Percentiles rank a stretch among this genome's conserved stretches.
These are phyloP conservation scores for Gortyna flavago DNA, from an alignment of 2,888 invertebrate species.

Conservation along the genomic window DNA sequence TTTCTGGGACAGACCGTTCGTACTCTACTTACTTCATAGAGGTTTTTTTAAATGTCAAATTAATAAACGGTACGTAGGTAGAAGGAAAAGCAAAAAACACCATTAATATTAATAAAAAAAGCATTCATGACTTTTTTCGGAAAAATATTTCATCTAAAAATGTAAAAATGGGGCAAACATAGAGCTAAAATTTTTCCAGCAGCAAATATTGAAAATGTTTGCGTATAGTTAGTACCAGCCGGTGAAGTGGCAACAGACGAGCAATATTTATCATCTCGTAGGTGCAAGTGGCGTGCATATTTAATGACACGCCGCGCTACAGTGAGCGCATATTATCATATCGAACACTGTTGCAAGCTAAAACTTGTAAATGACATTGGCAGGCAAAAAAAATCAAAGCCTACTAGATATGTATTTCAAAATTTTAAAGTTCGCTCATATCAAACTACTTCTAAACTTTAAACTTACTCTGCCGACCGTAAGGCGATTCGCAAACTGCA, in stretches of 20 bases:
- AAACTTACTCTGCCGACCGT: constrained; percentile 28
- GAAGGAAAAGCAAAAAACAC: neutral
- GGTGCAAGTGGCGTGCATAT: constrained; percentile 69
- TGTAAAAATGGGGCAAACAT: constrained; percentile 10
- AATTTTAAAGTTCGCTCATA: neutral
- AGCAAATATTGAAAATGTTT: constrained; percentile 55
- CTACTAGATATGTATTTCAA: neutral
- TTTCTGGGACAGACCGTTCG: constrained; percentile 34
- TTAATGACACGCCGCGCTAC: constrained; percentile 64
- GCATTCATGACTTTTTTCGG: neutral
- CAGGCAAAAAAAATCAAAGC: constrained; percentile 14
- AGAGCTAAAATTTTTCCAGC: constrained; percentile 20
- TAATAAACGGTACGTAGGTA: neutral
- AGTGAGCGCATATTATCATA: constrained; percentile 35
- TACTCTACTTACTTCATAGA: neutral
- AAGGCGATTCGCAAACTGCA: no score
- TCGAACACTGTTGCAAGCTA: constrained; percentile 41
- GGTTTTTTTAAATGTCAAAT: constrained; percentile 18
- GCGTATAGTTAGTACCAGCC: constrained; percentile 57
- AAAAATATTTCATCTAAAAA: constrained; percentile 1
- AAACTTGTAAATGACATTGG: constrained; percentile 10
- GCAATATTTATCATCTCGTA: constrained; percentile 62
- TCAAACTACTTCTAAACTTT: constrained; percentile 20
- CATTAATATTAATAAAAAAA: neutral
- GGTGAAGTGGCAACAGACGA: constrained; percentile 59